Evolutionary conservation across 1,140 invertebrate genomes (phyloP).

Genomic region (Cryptotermes secundus): DNA sequence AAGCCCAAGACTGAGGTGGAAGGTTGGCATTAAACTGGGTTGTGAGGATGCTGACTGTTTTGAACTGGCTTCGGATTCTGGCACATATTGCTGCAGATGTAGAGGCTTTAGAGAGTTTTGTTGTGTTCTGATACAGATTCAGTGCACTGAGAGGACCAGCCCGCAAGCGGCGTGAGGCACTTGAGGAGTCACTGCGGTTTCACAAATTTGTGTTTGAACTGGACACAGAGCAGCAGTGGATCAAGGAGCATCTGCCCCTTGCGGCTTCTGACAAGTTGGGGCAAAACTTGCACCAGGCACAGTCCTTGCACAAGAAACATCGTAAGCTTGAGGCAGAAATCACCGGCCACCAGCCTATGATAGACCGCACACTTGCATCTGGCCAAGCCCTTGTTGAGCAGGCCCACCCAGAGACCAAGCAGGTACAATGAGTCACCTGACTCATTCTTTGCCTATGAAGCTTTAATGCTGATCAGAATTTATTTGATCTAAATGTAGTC

Average conservation of each 20-base stretch:
- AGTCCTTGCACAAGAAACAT: constrained; percentile 91
- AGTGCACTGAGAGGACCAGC: constrained; percentile 64
- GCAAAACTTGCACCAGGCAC: constrained; percentile 86
- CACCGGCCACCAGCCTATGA: constrained; percentile 74
- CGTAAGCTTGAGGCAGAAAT: constrained; percentile 88
- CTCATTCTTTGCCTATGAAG: too few relatives aligned
- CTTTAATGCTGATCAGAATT: too few relatives aligned
- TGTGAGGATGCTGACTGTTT: too few relatives aligned
- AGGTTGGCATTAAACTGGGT: too few relatives aligned
- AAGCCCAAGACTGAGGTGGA: too few relatives aligned
- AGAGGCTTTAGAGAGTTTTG: too few relatives aligned
- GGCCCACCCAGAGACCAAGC: constrained; percentile 72
- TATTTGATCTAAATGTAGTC: too few relatives aligned
- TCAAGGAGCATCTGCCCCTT: constrained; percentile 82
- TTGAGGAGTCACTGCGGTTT: constrained; percentile 83
- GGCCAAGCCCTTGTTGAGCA: constrained; percentile 70
- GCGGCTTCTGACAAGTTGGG: constrained; percentile 75
- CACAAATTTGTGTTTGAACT: constrained; percentile 95
- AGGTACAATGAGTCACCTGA: constrained; percentile 55
- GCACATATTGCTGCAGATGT: too few relatives aligned
- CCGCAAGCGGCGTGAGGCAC: constrained; percentile 64
- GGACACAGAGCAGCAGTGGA: constrained; percentile 93
- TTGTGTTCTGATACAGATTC: constrained; percentile 47
- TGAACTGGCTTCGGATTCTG: too few relatives aligned
- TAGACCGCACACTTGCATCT: constrained; percentile 74